These are phyloP conservation scores for Chrysotoxum bicinctum DNA, from an alignment of 2,888 invertebrate species.

Conservation along the genomic window DNA sequence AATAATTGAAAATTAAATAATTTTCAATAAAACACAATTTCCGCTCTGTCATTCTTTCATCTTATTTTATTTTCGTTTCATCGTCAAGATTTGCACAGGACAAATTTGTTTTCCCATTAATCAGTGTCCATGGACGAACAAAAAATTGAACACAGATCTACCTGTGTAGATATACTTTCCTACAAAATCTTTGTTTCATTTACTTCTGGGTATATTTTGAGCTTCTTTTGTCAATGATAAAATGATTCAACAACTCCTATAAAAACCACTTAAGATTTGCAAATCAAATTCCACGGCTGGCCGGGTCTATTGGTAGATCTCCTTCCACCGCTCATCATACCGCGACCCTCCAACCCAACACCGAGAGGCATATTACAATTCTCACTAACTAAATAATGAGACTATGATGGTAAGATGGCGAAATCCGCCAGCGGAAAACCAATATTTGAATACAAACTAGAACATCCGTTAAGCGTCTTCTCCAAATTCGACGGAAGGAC, in stretches of 20 bases:
- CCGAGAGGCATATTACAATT: background rate
- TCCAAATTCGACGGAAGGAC: background rate
- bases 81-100: too few relatives aligned
- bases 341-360: too few relatives aligned
- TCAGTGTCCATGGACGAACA: too few relatives aligned
- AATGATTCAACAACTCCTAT: background rate
- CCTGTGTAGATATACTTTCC: too few relatives aligned
- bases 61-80: too few relatives aligned
- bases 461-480: background rate
- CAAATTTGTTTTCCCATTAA: too few relatives aligned
- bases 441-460: slow-evolving; percentile 44
- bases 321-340: too few relatives aligned
- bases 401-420: background rate
- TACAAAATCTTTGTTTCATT: background rate
- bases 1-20: too few relatives aligned
- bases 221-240: background rate
- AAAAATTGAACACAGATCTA: too few relatives aligned
- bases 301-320: too few relatives aligned
- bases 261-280: slow-evolving; percentile 22
- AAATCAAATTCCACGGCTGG: slow-evolving; percentile 8
- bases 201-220: background rate
- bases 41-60: too few relatives aligned
- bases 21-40: too few relatives aligned
- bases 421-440: background rate
- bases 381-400: slow-evolving; percentile 16